A percentile compares a stretch with the other conserved stretches of the same genome.
These are phyloP conservation scores for Drosophila pachea DNA, from an alignment of 1,140 invertebrate species.

Conservation along the genomic window DNA sequence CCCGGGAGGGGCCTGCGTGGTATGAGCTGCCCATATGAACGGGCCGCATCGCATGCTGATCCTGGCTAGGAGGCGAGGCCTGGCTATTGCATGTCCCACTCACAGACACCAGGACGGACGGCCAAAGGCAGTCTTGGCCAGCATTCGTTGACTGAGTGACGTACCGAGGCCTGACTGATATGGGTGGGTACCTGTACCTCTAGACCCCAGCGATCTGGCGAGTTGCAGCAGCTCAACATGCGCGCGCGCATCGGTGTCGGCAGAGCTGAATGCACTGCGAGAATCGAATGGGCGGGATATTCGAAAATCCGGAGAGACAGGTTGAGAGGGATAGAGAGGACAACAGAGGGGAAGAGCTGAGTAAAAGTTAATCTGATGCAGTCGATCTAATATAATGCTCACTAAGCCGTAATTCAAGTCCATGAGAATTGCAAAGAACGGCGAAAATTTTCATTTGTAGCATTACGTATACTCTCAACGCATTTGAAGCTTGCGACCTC, in stretches of 20 bases:
- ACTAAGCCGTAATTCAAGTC: too few relatives aligned
- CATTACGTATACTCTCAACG: neutral
- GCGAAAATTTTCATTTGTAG: neutral
- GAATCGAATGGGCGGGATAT: conserved; percentile 1
- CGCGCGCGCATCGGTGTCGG: conserved; percentile 1
- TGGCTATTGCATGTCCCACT: conserved; percentile 60
- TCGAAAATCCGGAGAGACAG: too few relatives aligned
- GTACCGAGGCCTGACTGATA: conserved; percentile 71
- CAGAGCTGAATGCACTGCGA: conserved; percentile 6
- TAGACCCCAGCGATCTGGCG: conserved; percentile 17
- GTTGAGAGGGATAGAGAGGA: too few relatives aligned
- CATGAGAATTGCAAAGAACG: neutral
- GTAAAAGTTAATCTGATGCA: too few relatives aligned
- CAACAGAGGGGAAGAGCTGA: too few relatives aligned
- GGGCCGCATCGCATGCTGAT: conserved; percentile 73
- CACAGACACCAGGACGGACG: conserved; percentile 20
- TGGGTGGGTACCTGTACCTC: conserved; percentile 55
- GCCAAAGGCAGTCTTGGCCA: conserved; percentile 30
- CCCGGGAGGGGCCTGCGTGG: conserved; percentile 3
- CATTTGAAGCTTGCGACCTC: neutral
- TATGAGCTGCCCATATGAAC: conserved; percentile 3
- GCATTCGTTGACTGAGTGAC: conserved; percentile 69
- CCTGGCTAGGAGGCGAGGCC: conserved; percentile 55
- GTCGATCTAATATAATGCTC: too few relatives aligned
- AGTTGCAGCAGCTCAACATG: conserved; percentile 13